Conservation (phyloP, 2,113 vertebrate species). For the Ailuropoda melanoleuca region DNA sequence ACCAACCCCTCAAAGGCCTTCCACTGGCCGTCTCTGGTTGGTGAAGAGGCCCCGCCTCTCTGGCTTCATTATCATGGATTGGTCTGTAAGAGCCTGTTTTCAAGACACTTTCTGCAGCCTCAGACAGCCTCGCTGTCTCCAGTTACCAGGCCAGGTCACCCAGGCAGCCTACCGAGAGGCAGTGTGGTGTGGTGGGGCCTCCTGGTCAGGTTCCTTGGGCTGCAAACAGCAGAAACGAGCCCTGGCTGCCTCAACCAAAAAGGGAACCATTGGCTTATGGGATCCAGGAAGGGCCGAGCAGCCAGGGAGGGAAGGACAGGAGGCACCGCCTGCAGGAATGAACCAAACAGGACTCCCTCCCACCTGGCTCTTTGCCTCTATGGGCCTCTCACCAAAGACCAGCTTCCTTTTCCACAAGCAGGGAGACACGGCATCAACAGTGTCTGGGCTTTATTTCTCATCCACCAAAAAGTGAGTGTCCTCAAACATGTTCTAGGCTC, state of each 20-base stretch:
- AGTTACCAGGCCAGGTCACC: not conserved
- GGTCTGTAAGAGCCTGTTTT: not conserved
- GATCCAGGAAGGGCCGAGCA: not conserved
- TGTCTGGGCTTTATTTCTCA: not conserved
- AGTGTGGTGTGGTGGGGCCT: not conserved
- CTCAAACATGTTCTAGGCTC: not conserved
- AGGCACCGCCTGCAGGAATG: not conserved
- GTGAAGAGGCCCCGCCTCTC: not conserved
- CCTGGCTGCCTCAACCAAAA: not conserved
- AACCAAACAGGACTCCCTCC: not conserved
- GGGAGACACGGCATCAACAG: not conserved
- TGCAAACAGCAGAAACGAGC: not conserved
- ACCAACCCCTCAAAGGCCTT: fast-evolving
- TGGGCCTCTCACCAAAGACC: not conserved
- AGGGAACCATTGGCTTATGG: not conserved
- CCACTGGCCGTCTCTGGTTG: not conserved
- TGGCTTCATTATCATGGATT: not conserved
- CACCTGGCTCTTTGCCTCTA: not conserved
- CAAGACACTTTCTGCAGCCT: not conserved
- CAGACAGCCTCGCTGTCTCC: not conserved
- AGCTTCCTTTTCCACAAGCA: not conserved
- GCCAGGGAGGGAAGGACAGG: not conserved
- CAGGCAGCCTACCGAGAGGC: not conserved
- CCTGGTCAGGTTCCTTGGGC: not conserved
- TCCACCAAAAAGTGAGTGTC: not conserved